phyloP scores from a whole-genome alignment of 2,113 vertebrate genomes.

The Elanus axillaris region DNA sequence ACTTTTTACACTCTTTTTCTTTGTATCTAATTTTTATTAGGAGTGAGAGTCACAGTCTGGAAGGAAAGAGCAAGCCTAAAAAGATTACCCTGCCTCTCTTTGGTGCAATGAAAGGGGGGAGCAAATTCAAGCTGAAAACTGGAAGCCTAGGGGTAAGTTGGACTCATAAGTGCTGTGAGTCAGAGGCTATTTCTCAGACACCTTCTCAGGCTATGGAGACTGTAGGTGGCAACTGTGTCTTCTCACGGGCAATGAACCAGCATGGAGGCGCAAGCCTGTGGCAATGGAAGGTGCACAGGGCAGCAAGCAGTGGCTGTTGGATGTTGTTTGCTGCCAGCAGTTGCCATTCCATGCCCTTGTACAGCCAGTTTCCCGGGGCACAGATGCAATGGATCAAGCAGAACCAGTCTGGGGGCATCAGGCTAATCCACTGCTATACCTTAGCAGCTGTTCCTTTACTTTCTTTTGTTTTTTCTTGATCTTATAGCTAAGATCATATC shows the following conservation, averaged over 20 bases:
- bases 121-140: constrained; percentile 94
- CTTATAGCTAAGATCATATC: not conserved
- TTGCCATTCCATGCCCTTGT: not conserved
- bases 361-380: not conserved
- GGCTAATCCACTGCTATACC: not conserved
- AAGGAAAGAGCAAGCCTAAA: constrained; percentile 76
- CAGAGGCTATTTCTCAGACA: not conserved
- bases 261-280: not conserved
- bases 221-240: not conserved
- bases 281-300: not conserved
- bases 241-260: not conserved
- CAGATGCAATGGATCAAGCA: not conserved
- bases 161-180: accelerated
- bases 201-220: not conserved
- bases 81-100: constrained; percentile 87
- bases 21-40: constrained; percentile 48
- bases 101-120: constrained; percentile 97
- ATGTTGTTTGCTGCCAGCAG: not conserved
- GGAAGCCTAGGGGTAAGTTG: constrained; percentile 90
- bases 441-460: not conserved
- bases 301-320: not conserved
- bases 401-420: not conserved
- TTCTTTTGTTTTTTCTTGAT: not conserved
- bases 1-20: not conserved
- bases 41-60: constrained; percentile 50